phyloP scores from a whole-genome alignment of 2,888 invertebrate genomes.

The Hedychridium roseum region DNA sequence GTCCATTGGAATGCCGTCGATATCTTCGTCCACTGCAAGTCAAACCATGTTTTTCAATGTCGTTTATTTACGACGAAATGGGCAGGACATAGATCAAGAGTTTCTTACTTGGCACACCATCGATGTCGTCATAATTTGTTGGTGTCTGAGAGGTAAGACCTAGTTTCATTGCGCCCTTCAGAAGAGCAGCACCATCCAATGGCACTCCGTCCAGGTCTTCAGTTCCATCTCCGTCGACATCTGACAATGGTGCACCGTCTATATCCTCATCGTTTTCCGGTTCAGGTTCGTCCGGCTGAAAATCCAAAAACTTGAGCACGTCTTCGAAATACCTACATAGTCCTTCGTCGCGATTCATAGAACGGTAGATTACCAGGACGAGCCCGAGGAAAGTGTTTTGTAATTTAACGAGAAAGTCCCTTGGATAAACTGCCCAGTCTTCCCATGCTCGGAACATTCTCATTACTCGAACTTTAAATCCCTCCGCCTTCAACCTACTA shows the following conservation, averaged over 20 bases:
- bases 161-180: constrained; percentile 74
- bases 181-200: constrained; percentile 82
- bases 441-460: constrained; percentile 96
- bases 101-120: constrained; percentile 72
- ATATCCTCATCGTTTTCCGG: constrained; percentile 71
- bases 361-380: constrained; percentile 59
- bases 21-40: constrained; percentile 74
- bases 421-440: constrained; percentile 95
- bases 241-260: constrained; percentile 73
- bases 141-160: constrained; percentile 60
- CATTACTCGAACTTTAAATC: constrained; percentile 90
- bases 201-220: constrained; percentile 72
- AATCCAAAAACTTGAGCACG: too few species aligned
- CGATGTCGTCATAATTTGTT: constrained; percentile 71
- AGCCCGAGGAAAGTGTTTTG: constrained; percentile 92
- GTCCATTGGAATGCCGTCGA: constrained; percentile 78
- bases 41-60: not conserved
- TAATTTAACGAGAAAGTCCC: constrained; percentile 85
- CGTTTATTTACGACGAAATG: too few species aligned
- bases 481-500: constrained; percentile 92
- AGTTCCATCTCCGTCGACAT: constrained; percentile 63
- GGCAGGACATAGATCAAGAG: constrained; percentile 1
- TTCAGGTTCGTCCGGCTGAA: constrained; percentile 54
- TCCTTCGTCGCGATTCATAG: too few species aligned
- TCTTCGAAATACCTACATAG: too few species aligned